A percentile compares a stretch with the other conserved stretches of the same genome.
phyloP scores from a whole-genome alignment of 2,888 invertebrate species.

The Prosopocoilus inquinatus region DNA sequence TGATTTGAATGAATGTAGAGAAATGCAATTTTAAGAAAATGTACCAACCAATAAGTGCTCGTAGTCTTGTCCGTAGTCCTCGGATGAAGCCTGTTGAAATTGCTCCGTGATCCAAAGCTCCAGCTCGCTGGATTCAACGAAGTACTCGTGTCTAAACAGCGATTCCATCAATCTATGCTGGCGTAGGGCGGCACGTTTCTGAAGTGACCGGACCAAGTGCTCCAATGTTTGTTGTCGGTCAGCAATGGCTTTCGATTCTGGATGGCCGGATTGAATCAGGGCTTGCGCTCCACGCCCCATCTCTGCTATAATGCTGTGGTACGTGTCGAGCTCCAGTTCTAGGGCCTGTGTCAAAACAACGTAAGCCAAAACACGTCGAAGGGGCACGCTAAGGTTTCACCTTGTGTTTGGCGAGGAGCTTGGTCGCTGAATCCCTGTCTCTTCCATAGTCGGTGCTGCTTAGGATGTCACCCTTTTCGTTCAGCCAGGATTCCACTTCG shows the following conservation, averaged over 20 bases:
- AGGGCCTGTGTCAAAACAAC: conserved; percentile 61
- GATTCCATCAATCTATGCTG: conserved; percentile 89
- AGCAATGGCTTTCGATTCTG: conserved; percentile 77
- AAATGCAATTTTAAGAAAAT: background rate
- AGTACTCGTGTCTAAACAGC: conserved; percentile 84
- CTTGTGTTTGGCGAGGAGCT: conserved; percentile 92
- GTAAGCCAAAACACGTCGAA: background rate
- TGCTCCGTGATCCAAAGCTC: conserved; percentile 93
- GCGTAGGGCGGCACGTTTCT: conserved; percentile 74
- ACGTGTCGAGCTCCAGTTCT: conserved; percentile 87
- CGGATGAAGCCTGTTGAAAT: conserved; percentile 81
- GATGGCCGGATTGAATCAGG: conserved; percentile 79
- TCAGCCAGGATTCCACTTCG: conserved; percentile 91
- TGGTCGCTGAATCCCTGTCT: conserved; percentile 87
- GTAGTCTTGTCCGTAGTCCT: conserved; percentile 93
- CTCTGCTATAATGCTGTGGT: conserved; percentile 87
- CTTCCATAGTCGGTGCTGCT: conserved; percentile 84
- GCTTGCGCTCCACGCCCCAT: conserved; percentile 85
- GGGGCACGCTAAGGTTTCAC: conserved; percentile 46
- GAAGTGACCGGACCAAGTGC: conserved; percentile 76
- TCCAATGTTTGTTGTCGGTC: conserved; percentile 73
- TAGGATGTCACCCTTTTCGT: conserved; percentile 80
- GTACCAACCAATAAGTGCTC: conserved; percentile 74
- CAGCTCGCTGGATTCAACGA: conserved; percentile 84
- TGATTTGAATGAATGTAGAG: conserved; percentile 6